phyloP scores from a whole-genome alignment of 2,797 vertebrate species.

The Delichon dasypus region DNA sequence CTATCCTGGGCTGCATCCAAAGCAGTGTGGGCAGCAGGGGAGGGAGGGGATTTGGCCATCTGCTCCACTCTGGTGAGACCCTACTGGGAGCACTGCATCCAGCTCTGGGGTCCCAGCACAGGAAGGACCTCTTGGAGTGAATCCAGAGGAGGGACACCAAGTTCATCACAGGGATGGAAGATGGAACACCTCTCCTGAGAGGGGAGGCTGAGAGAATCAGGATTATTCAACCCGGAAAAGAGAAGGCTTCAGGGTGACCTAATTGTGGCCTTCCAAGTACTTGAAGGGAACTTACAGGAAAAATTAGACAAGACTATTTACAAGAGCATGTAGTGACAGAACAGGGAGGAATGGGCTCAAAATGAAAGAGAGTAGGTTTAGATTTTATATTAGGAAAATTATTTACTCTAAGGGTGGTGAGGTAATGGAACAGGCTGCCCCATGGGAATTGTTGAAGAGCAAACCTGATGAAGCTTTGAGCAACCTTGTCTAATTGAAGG shows the following conservation, averaged over 20 bases:
- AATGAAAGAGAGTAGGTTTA: not conserved
- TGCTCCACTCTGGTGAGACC: not conserved
- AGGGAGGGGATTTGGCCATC: not conserved
- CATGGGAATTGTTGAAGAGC: not conserved
- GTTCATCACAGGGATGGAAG: not conserved
- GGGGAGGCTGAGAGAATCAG: not conserved
- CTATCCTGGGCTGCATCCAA: not conserved
- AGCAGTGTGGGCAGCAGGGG: rapidly evolving
- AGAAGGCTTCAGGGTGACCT: not conserved
- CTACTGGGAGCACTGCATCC: not conserved
- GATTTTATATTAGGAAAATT: not conserved
- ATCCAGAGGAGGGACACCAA: not conserved
- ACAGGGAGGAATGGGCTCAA: not conserved
- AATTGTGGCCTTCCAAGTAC: not conserved
- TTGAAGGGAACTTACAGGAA: not conserved
- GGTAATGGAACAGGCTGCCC: not conserved
- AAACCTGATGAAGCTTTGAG: not conserved
- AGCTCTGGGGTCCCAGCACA: not conserved
- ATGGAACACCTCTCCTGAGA: not conserved
- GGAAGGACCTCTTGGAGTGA: not conserved
- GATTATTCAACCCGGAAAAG: not conserved
- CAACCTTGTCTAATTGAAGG: not conserved
- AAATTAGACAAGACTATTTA: not conserved
- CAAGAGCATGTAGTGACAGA: not conserved
- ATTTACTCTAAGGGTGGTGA: not conserved